These are phyloP conservation scores for Limnephilus marmoratus DNA, from an alignment of 2,888 invertebrate species.

Conservation along the genomic window DNA sequence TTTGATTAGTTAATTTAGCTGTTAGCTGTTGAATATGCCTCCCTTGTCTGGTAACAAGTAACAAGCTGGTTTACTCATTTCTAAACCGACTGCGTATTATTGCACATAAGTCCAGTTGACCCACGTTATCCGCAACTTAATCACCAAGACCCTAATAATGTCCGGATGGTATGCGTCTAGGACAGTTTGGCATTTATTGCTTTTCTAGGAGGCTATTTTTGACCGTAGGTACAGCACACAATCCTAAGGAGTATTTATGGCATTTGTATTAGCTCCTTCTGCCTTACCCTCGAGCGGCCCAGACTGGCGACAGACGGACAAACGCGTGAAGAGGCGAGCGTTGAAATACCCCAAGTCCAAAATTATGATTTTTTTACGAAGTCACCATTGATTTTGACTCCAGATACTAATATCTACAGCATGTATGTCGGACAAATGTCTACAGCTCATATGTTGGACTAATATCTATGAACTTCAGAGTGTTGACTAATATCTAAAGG, in stretches of 20 bases:
- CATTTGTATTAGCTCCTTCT: neutral
- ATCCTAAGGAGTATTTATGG: neutral
- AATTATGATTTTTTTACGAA: neutral
- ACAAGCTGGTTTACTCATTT: too few relatives aligned
- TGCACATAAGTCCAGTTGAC: neutral
- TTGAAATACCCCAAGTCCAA: neutral
- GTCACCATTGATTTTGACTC: too few relatives aligned
- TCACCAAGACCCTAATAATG: neutral
- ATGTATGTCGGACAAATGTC: too few relatives aligned
- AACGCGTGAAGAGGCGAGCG: neutral
- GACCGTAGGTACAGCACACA: neutral
- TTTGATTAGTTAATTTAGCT: too few relatives aligned
- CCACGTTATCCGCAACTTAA: conserved; percentile 19
- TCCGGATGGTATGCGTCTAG: conserved; percentile 25
- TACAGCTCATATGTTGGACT: too few relatives aligned
- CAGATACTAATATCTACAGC: too few relatives aligned
- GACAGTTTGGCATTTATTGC: conserved; percentile 25
- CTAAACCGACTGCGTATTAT: neutral
- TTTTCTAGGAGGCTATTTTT: conserved; percentile 25
- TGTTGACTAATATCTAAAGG: too few relatives aligned
- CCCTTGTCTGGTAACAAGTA: too few relatives aligned
- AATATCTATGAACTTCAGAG: too few relatives aligned
- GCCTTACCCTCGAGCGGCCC: neutral
- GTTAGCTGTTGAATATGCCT: too few relatives aligned
- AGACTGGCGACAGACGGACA: conserved; percentile 45